Evolutionary conservation across 53 echinoderm and acorn worm genomes (phyloP).

Genomic region (Glandiceps talaboti): DNA sequence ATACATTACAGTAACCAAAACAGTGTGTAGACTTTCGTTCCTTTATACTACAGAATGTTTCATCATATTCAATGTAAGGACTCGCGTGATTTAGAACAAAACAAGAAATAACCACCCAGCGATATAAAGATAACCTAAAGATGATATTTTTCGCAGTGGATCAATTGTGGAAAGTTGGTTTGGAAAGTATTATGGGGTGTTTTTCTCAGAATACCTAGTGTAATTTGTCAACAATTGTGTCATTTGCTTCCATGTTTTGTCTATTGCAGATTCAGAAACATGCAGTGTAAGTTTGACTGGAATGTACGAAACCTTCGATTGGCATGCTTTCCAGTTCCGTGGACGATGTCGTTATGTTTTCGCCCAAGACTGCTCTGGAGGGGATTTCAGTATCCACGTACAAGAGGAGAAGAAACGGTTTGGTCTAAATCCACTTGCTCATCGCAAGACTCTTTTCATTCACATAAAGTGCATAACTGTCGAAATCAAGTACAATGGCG

Average conservation of each 20-base stretch:
- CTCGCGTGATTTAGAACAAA: no score
- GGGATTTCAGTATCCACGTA: constrained; percentile 40
- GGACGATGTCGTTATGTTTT: constrained; percentile 57
- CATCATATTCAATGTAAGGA: not conserved
- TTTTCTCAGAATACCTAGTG: not conserved
- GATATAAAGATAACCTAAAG: no score
- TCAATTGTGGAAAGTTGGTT: no score
- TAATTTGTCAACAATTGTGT: not conserved
- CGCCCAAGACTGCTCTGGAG: constrained; percentile 39
- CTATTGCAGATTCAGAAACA: constrained; percentile 23
- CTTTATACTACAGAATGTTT: no score
- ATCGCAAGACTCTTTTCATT: constrained; percentile 11
- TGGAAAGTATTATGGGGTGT: no score
- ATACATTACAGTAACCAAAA: no score
- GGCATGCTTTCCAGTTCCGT: constrained; percentile 13
- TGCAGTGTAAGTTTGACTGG: constrained; percentile 22
- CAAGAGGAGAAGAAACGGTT: constrained; percentile 28
- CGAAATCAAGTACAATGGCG: constrained; percentile 23
- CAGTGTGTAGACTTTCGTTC: no score
- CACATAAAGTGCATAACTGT: constrained; percentile 26
- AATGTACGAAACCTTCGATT: constrained; percentile 30
- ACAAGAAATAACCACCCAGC: not conserved
- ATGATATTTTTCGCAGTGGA: no score
- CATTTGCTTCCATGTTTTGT: not conserved
- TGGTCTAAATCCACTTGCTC: constrained; percentile 1